Percentiles rank a stretch among this genome's conserved stretches.
These are phyloP conservation scores for Mohoua ochrocephala DNA, from an alignment of 2,113 vertebrate species.

Conservation along the genomic window DNA sequence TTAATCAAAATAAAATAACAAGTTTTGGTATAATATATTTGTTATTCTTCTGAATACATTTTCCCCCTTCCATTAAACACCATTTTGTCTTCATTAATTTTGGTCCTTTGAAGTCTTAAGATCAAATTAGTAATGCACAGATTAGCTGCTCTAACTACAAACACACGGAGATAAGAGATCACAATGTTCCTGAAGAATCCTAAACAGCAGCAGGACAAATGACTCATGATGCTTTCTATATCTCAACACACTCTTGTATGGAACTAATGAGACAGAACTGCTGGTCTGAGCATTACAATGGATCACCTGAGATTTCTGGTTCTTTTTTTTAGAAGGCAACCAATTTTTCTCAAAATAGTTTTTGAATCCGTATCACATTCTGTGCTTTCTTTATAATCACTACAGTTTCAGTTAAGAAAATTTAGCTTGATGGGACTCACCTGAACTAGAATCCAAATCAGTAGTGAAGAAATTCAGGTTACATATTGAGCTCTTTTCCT, in stretches of 20 bases:
- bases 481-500: background rate
- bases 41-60: background rate
- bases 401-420: background rate
- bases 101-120: background rate
- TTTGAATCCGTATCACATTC: background rate
- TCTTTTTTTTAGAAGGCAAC: background rate
- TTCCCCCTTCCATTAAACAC: rapidly evolving
- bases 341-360: background rate
- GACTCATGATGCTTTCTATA: background rate
- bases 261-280: background rate
- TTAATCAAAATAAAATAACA: background rate
- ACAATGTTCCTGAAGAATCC: background rate
- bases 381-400: background rate
- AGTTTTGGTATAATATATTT: background rate
- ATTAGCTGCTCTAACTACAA: background rate
- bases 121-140: background rate
- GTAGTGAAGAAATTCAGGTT: background rate
- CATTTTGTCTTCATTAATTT: background rate
- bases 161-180: background rate
- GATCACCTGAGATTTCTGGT: background rate
- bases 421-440: background rate
- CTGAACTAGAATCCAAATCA: background rate
- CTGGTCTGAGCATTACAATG: background rate
- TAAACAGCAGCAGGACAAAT: background rate
- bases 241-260: background rate